Evolutionary conservation across 1,140 invertebrate species (phyloP).

Genomic region (Heliconius hewitsoni): DNA sequence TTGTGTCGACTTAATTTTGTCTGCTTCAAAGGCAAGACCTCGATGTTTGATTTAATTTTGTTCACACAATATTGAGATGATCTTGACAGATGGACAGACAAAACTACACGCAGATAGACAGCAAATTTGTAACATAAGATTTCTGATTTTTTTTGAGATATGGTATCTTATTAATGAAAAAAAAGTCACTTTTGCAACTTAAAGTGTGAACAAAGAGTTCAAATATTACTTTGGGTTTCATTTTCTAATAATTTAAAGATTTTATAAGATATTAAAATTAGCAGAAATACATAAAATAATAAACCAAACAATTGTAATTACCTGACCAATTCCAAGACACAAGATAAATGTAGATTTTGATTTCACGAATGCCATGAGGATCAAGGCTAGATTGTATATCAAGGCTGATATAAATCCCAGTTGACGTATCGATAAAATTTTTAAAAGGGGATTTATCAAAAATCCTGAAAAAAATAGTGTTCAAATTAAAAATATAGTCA

Average conservation of each 20-base stretch:
- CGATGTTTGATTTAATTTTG: too few species aligned
- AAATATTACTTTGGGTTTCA: neutral
- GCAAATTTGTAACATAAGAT: too few species aligned
- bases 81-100: too few species aligned
- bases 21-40: too few species aligned
- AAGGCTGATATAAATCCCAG: conserved; percentile 42
- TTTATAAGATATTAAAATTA: neutral
- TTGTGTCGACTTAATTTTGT: too few species aligned
- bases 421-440: conserved; percentile 51
- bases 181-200: too few species aligned
- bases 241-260: neutral
- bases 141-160: too few species aligned
- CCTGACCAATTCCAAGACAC: conserved; percentile 52
- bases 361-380: conserved; percentile 49
- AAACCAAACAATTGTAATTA: conserved; percentile 31
- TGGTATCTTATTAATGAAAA: too few species aligned
- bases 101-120: too few species aligned
- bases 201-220: too few species aligned
- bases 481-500: neutral
- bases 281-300: neutral
- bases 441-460: conserved; percentile 47
- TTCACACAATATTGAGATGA: too few species aligned
- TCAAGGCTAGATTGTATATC: conserved; percentile 46
- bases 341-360: conserved; percentile 46
- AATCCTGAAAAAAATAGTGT: conserved; percentile 49